A percentile compares a stretch with the other conserved stretches of the same genome.
Conservation (phyloP, 2,113 vertebrate genomes). For the Apteryx owenii region DNA sequence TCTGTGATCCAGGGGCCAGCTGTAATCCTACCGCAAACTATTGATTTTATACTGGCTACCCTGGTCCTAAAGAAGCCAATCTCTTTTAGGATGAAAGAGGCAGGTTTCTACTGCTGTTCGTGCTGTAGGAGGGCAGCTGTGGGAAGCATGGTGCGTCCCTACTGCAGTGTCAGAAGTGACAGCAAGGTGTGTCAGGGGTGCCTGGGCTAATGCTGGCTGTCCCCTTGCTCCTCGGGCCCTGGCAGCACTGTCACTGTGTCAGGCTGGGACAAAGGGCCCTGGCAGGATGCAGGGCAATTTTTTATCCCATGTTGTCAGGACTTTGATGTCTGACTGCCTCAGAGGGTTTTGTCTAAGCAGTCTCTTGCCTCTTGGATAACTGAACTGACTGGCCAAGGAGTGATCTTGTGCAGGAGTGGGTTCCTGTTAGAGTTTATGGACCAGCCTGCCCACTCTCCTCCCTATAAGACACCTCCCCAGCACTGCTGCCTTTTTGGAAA, state of each 20-base stretch:
- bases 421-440: not conserved
- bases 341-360: not conserved
- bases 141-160: not conserved
- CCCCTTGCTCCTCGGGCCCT: not conserved
- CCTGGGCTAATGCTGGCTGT: not conserved
- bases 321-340: not conserved
- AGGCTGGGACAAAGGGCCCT: not conserved
- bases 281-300: not conserved
- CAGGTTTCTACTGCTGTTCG: not conserved
- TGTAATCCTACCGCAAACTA: not conserved
- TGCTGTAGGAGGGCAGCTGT: rapidly evolving
- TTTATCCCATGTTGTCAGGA: not conserved
- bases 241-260: not conserved
- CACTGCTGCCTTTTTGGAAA: not conserved
- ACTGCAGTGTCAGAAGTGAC: not conserved
- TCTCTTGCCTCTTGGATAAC: not conserved
- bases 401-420: not conserved
- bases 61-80: not conserved
- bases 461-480: not conserved
- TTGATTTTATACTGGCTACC: not conserved
- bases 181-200: not conserved
- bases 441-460: not conserved
- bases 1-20: too few species aligned
- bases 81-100: not conserved
- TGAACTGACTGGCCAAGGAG: not conserved